Percentiles rank a stretch among this genome's conserved stretches.
These are phyloP conservation scores for Halcyon leucocephala DNA, from an alignment of 2,797 vertebrate species.

Conservation along the genomic window DNA sequence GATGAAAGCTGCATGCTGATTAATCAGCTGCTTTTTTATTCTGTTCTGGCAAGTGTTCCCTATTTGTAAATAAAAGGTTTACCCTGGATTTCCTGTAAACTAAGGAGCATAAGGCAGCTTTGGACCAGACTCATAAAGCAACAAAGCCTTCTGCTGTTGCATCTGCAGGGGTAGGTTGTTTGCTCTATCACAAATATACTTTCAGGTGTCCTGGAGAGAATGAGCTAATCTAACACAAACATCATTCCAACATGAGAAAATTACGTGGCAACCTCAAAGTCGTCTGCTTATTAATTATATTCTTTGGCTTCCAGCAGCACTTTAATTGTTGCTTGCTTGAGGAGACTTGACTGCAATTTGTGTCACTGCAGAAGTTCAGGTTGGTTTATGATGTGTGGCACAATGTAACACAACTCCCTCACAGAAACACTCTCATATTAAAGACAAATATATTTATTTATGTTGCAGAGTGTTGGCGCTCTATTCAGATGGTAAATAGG, in stretches of 20 bases:
- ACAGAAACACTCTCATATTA: constrained; percentile 9
- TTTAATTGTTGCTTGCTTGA: background rate
- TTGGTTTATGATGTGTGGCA: background rate
- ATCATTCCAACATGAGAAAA: constrained; percentile 38
- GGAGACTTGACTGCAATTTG: background rate
- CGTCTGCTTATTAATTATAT: background rate
- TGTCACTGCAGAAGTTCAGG: background rate
- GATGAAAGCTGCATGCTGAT: constrained; percentile 78
- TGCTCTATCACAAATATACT: constrained; percentile 11
- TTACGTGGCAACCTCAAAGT: background rate
- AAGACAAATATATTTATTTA: constrained; percentile 47
- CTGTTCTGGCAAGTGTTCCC: constrained; percentile 66
- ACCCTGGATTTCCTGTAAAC: constrained; percentile 72
- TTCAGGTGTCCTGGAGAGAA: constrained; percentile 51
- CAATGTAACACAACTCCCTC: background rate
- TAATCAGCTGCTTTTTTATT: constrained; percentile 76
- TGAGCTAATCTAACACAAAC: constrained; percentile 42
- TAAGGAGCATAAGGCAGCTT: constrained; percentile 66
- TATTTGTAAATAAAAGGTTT: constrained; percentile 80
- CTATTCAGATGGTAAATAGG: constrained; percentile 75
- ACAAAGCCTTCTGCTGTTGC: constrained; percentile 55
- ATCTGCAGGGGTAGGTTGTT: constrained; percentile 16
- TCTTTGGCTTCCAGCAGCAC: background rate
- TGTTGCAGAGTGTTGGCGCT: constrained; percentile 2
- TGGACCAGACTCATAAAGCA: constrained; percentile 63